A percentile compares a stretch with the other conserved stretches of the same genome.
Evolutionary conservation across 2,113 vertebrate species (phyloP).

Genomic region (Aptenodytes forsteri): DNA sequence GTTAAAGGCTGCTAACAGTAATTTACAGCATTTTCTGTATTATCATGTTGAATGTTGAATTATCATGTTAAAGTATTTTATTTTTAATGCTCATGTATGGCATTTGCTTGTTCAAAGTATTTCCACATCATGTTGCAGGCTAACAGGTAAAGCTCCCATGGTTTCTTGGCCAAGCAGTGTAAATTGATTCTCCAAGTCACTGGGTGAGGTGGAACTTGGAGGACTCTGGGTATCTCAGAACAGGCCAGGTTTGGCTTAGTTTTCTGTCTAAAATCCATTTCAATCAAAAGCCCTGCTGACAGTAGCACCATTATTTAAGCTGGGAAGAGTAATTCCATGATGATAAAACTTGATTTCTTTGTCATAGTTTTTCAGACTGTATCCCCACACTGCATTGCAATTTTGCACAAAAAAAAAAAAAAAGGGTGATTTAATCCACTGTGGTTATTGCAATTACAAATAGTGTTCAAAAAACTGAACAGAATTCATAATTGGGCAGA

Average conservation of each 20-base stretch:
- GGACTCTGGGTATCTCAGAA: background rate
- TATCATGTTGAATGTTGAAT: background rate
- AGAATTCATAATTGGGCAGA: slow-evolving; percentile 2
- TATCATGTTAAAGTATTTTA: background rate
- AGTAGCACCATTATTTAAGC: background rate
- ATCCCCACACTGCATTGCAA: background rate
- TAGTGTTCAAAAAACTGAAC: background rate
- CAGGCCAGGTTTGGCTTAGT: background rate
- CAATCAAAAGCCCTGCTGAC: background rate
- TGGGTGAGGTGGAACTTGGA: background rate
- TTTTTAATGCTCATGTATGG: background rate
- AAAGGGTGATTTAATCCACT: background rate
- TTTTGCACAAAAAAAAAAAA: background rate
- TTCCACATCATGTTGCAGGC: background rate
- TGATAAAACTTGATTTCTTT: slow-evolving; percentile 31
- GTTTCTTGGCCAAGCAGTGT: background rate
- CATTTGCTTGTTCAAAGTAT: background rate
- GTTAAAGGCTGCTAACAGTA: background rate
- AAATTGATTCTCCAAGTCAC: background rate
- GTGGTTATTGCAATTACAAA: background rate
- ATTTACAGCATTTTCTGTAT: background rate
- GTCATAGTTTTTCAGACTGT: background rate
- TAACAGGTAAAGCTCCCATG: background rate
- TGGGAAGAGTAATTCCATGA: background rate
- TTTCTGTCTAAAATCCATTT: slow-evolving; percentile 8